Percentiles rank a stretch among this genome's conserved stretches.
phyloP scores from a whole-genome alignment of 2,888 invertebrate species.

The Hecatera dysodea region DNA sequence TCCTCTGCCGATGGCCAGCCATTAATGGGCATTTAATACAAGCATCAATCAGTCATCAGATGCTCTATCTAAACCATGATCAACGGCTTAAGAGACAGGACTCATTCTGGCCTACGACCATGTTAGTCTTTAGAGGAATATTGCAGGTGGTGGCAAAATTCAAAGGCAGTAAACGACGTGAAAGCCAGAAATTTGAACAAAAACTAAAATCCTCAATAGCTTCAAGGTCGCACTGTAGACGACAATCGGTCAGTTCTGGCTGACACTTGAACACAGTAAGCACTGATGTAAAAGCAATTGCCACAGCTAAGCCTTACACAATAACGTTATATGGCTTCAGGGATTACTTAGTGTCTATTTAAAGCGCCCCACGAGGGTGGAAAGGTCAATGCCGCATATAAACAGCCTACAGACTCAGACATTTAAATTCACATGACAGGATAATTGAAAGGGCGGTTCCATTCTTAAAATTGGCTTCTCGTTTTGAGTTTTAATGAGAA shows the following conservation, averaged over 20 bases:
- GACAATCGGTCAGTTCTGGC: not conserved
- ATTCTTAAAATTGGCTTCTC: conserved; percentile 6
- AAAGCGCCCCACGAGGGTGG: conserved; percentile 12
- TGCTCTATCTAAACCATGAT: not conserved
- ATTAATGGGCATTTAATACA: too few species aligned
- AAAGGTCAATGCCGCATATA: conserved; percentile 32
- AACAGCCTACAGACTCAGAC: not conserved
- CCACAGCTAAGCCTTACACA: conserved; percentile 24
- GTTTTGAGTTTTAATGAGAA: conserved; percentile 1
- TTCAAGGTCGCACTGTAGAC: not conserved
- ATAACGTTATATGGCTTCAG: conserved; percentile 37
- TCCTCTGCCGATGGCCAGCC: too few species aligned
- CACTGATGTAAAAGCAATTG: conserved; percentile 21
- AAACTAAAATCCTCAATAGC: not conserved
- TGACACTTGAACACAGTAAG: conserved; percentile 14
- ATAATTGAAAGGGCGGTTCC: conserved; percentile 1
- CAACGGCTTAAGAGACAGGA: not conserved
- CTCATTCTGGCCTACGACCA: not conserved
- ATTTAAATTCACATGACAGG: conserved; percentile 16
- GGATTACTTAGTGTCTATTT: conserved; percentile 40
- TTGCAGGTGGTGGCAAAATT: not conserved
- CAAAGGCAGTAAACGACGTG: not conserved
- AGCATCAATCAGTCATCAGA: too few species aligned
- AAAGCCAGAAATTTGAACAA: not conserved
- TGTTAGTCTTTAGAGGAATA: not conserved